Evolutionary conservation across 2,113 vertebrate genomes (phyloP), one percentile per base, ranked within the genome.

Genomic region (Zosterops japonicus): DNA sequence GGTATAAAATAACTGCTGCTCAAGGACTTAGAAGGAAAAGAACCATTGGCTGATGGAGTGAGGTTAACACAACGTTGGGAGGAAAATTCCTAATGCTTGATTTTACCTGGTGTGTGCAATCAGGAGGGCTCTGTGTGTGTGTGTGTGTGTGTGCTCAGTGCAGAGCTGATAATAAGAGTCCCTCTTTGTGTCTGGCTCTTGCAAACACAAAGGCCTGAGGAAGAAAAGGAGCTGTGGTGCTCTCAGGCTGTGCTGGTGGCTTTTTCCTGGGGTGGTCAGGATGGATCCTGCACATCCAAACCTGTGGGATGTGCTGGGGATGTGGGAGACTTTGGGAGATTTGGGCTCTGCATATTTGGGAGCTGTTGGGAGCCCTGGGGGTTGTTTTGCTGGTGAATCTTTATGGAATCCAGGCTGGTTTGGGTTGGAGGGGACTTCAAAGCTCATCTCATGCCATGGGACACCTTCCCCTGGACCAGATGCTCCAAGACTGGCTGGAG

Each of bases 21-120:
- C 16, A 12, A 8, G 41, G 81, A 23, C 41, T 68, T 33, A 35
- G 74, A n/a, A 59, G 59, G 52, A 14, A 57, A 46, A 42, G 42
- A 93, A 47, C 47, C 59, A 2, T 44, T 76, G 50, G 29, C 39
- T 68, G 71, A 28, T 72, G 63, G 75, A 61, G 35, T 35, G 65
- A 33, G 57, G 68, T 39, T 91, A 74, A 55, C 33, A 28, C 2
- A 1, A 2, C n/a, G 20, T 93, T 49, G 63, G 75, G 75, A 87
- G 78, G 84, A 53, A 28, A 67, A 88, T 50, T 61, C 70, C 46
- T 53, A 82, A 49, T 85, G 70, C 59, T 77, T 87, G 77, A 52
- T 94, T 88, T 85, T 61, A 72, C 61, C 61, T 78, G 72, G 64
- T 75, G 65, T 56, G 57, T 91, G 86, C 83, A 92, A 47, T 92